These are phyloP conservation scores for Dasyurus viverrinus DNA, from an alignment of 2,113 vertebrate species.

Conservation along the genomic window DNA sequence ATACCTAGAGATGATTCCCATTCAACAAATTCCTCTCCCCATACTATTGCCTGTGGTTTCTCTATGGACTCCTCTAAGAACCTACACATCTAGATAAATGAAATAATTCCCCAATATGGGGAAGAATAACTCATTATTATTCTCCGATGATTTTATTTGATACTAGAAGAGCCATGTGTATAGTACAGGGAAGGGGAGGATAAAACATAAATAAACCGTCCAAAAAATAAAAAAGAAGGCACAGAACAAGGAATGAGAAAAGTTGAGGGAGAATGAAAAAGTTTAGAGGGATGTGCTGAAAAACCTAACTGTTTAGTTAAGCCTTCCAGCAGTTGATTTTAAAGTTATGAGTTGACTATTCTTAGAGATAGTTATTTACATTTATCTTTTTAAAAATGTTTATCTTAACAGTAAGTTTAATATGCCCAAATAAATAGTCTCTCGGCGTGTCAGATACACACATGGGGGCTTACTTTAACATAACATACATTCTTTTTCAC, in stretches of 20 bases:
- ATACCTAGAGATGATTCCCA: background rate
- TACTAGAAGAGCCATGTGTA: background rate
- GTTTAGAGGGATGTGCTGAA: too few relatives aligned
- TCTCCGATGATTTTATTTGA: background rate
- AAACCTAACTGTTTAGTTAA: background rate
- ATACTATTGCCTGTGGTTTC: background rate
- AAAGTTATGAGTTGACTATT: background rate
- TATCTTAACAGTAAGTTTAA: background rate
- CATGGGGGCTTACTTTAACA: background rate
- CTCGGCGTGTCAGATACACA: background rate
- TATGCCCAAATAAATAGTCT: background rate
- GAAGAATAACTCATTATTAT: background rate
- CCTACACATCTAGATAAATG: background rate
- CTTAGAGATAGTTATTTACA: background rate
- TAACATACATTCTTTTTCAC: background rate
- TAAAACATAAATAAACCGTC: background rate
- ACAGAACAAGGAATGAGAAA: background rate
- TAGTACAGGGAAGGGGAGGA: background rate
- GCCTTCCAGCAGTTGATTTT: background rate
- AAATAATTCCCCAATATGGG: background rate
- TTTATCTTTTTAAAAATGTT: background rate
- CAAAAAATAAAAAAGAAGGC: background rate
- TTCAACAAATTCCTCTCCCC: background rate
- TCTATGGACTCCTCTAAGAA: background rate
- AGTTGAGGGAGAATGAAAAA: background rate